Evolutionary conservation across 2,888 invertebrate species (phyloP).

Genomic region (Rhamphomyia laevipes): DNA sequence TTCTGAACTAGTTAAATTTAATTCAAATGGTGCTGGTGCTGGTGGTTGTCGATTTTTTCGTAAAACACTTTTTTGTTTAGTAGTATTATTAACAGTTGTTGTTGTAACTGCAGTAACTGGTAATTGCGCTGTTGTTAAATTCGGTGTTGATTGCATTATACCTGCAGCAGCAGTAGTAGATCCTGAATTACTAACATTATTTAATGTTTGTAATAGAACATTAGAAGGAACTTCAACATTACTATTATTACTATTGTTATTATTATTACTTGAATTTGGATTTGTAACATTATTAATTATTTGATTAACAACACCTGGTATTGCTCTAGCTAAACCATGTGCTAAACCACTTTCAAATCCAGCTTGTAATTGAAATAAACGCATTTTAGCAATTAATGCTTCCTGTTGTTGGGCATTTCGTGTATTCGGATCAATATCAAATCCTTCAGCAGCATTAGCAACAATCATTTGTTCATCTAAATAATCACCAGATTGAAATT

Average conservation of each 20-base stretch:
- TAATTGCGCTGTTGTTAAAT: neutral
- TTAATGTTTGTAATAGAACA: neutral
- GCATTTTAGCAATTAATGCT: conserved; percentile 35
- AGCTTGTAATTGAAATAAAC: conserved; percentile 35
- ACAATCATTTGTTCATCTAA: conserved; percentile 30
- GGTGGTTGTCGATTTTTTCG: conserved; percentile 32
- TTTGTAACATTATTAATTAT: conserved; percentile 17
- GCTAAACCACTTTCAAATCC: conserved; percentile 34
- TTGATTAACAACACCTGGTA: conserved; percentile 19
- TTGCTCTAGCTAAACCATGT: conserved; percentile 19
- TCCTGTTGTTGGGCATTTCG: conserved; percentile 36
- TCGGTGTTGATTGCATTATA: neutral
- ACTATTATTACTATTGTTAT: conserved; percentile 8
- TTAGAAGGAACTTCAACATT: conserved; percentile 6
- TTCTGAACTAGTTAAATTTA: conserved; percentile 24
- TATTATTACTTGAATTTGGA: conserved; percentile 6
- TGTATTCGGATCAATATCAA: conserved; percentile 33
- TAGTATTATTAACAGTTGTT: conserved; percentile 20
- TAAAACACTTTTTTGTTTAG: conserved; percentile 27
- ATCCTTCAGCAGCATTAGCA: conserved; percentile 23
- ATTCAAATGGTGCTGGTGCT: conserved; percentile 28
- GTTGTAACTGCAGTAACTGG: conserved; percentile 8
- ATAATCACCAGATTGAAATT: conserved; percentile 27
- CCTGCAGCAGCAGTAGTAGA: neutral
- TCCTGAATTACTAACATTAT: neutral